A percentile compares a stretch with the other conserved stretches of the same genome.
phyloP scores from a whole-genome alignment of 2,113 vertebrate genomes.

The Panurus biarmicus region DNA sequence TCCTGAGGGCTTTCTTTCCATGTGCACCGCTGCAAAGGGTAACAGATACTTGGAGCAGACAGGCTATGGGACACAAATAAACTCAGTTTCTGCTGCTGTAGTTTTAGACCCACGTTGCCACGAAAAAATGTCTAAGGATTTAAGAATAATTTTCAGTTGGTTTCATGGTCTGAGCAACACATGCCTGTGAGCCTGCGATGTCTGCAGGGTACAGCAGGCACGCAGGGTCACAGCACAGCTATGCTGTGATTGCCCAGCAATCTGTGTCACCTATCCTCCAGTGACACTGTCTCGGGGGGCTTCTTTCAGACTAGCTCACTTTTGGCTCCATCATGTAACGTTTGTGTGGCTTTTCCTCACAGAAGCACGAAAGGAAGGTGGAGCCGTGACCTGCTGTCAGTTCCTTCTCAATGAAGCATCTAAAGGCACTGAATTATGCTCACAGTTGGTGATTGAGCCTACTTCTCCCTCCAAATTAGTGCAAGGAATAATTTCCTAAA shows the following conservation, averaged over 20 bases:
- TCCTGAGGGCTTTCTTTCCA: not conserved
- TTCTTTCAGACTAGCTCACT: not conserved
- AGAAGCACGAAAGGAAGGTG: not conserved
- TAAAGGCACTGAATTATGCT: not conserved
- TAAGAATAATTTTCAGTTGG: conserved; percentile 22
- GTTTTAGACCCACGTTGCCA: conserved; percentile 24
- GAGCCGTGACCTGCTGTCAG: not conserved
- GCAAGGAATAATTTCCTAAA: not conserved
- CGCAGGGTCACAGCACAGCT: not conserved
- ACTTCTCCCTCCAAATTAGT: not conserved
- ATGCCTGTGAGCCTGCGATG: not conserved
- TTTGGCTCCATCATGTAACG: not conserved
- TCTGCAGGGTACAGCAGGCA: not conserved
- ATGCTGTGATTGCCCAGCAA: not conserved
- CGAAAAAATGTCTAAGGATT: conserved; percentile 24
- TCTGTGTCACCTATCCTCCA: not conserved
- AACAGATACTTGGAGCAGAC: conserved; percentile 12
- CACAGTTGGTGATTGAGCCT: not conserved
- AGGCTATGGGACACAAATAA: conserved; percentile 47
- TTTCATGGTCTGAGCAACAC: not conserved
- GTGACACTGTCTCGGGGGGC: not conserved
- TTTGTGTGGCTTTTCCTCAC: not conserved
- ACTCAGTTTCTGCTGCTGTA: conserved; percentile 31
- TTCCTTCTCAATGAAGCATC: not conserved
- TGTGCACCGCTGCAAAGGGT: not conserved